These are phyloP conservation scores for Melierax canorus DNA, from an alignment of 2,113 vertebrate species.

Conservation along the genomic window DNA sequence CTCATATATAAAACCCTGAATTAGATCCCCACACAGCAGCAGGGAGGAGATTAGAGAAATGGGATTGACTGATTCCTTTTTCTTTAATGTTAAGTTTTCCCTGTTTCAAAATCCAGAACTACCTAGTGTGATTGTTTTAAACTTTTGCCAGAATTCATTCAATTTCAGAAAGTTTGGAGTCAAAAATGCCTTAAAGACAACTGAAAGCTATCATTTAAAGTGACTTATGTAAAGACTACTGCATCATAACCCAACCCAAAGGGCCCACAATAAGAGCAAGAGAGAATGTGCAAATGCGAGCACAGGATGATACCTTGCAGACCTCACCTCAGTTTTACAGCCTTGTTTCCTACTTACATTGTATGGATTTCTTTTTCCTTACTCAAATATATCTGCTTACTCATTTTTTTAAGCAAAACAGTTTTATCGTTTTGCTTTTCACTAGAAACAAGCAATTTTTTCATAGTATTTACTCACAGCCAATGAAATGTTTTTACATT, in stretches of 20 bases:
- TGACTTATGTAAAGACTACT: background rate
- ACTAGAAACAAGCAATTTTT: background rate
- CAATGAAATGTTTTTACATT: background rate
- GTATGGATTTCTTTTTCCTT: background rate
- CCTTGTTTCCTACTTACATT: background rate
- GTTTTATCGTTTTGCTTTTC: background rate
- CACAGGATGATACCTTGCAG: background rate
- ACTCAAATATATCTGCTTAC: background rate
- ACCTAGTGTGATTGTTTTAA: background rate
- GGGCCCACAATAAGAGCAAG: background rate
- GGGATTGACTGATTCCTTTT: background rate
- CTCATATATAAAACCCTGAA: background rate
- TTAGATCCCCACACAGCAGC: background rate
- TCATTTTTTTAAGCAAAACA: background rate
- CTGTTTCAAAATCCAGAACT: background rate
- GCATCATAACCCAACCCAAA: background rate
- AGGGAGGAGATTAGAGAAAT: background rate
- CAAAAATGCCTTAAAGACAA: background rate
- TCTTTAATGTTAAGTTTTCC: background rate
- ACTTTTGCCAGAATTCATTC: background rate
- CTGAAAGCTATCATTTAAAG: background rate
- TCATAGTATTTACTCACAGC: background rate
- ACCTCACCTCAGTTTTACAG: background rate
- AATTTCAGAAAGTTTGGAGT: background rate
- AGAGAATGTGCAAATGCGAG: rapidly evolving